Base-by-base conservation (phyloP, 2,113 vertebrate genomes). In the Pitta sordida region DNA sequence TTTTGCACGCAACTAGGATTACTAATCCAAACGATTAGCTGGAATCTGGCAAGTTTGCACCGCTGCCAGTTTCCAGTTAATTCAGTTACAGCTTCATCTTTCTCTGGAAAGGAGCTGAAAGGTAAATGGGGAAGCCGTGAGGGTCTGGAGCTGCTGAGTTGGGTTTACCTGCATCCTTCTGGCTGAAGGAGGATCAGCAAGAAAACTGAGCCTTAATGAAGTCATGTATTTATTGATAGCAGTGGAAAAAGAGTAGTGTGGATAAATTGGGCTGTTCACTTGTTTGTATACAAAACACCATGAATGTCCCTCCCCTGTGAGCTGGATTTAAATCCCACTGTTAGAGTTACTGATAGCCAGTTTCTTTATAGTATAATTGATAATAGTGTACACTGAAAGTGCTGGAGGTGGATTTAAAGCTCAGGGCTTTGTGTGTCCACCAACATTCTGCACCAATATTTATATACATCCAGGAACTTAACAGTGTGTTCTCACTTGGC, bases 1-100 rank as follows among this genome's bases (percentile, higher is more conserved):
- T 82, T 68, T 88, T 74, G 68, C 48, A 2, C 20, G 68, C 22
- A 0, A 19, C 48, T 81, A 83, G 80, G 65, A 51, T 86, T 83
- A 63, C 62, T 90, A 87, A 94, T 94, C 87, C 78, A 16, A 23
- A 78, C 91, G 84, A 82, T 92, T 92, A 94, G 78, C 64, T 52
- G 58, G 34, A 94, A 87, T 87, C 74, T 68, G 87, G 83, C 84
- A 58, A 37, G 17, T 87, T 78, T 56, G 65, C 2, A 1, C 68
- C 32, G 68, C 62, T 85, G 91, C 91, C 81, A 55, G 0, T 71
- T 91, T 82, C 15, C 37, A 41, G 53, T 41, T 92, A 62, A 53
- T 95, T 91, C 27, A 2, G 70, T 82, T 79, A 23, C 2, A 3
- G 62, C 74, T 82, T 91, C 30, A 7, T 53, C 65, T 79, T 60